Conservation (phyloP, 2,113 vertebrate species). For the Laterallus jamaicensis region DNA sequence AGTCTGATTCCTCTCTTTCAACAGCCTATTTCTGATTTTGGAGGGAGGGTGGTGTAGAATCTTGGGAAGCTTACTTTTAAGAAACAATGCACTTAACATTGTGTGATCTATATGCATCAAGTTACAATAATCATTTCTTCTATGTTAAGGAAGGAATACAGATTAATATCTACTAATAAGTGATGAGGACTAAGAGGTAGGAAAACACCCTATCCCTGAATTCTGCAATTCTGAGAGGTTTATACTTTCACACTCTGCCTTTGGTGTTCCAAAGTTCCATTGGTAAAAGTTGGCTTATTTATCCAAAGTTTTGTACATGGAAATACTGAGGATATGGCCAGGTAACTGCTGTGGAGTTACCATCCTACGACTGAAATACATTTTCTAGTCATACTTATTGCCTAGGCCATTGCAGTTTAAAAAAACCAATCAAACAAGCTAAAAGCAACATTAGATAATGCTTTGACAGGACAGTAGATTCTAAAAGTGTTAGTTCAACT, state of each 20-base stretch:
- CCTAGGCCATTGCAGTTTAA: background rate
- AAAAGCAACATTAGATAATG: fast-evolving
- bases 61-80: background rate
- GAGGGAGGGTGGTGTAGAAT: background rate
- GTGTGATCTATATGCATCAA: background rate
- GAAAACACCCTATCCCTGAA: background rate
- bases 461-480: fast-evolving
- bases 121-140: background rate
- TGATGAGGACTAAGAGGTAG: background rate
- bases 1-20: background rate
- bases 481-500: fast-evolving
- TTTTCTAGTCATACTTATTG: fast-evolving
- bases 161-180: background rate
- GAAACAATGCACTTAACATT: background rate
- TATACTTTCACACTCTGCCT: background rate
- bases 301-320: background rate
- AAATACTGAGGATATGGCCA: fast-evolving
- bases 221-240: background rate
- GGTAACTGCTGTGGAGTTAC: background rate
- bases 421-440: background rate
- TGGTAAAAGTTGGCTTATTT: background rate
- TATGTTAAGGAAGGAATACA: background rate
- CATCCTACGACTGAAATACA: background rate
- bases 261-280: background rate
- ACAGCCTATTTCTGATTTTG: background rate